Evolutionary conservation across 64 coral and sea anemone genomes (phyloP).

Genomic region (Pocillopora damicornis): DNA sequence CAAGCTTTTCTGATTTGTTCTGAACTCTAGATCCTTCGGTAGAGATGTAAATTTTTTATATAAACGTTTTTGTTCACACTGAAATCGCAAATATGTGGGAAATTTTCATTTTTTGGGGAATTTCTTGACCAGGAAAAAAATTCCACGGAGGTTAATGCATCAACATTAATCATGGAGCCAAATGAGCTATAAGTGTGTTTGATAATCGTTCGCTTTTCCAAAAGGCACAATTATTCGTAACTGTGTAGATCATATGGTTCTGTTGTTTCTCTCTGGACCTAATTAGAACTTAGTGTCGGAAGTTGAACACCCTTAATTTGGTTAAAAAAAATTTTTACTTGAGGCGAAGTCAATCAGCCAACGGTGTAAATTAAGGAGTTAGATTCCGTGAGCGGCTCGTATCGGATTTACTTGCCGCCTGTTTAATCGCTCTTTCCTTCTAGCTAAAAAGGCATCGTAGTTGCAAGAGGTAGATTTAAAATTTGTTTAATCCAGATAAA

Average conservation of each 20-base stretch:
- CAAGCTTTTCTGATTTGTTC: too few relatives aligned
- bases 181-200: background rate
- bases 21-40: background rate
- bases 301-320: slow-evolving; percentile 28
- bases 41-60: too few relatives aligned
- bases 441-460: background rate
- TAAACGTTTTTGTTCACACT: too few relatives aligned
- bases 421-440: background rate
- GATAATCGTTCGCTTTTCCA: background rate
- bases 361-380: background rate
- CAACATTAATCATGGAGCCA: slow-evolving; percentile 7
- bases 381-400: slow-evolving; percentile 5
- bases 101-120: background rate
- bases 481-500: background rate
- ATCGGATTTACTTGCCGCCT: background rate
- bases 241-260: background rate
- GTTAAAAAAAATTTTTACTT: slow-evolving; percentile 28
- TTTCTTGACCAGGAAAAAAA: background rate
- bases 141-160: slow-evolving; percentile 5
- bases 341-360: background rate
- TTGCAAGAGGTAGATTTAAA: background rate
- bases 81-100: too few relatives aligned
- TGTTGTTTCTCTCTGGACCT: background rate
- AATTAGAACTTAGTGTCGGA: slow-evolving; percentile 33
- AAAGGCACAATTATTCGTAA: slow-evolving; percentile 3